Evolutionary conservation across 2,113 vertebrate species (phyloP).

Genomic region (Pseudonaja textilis): DNA sequence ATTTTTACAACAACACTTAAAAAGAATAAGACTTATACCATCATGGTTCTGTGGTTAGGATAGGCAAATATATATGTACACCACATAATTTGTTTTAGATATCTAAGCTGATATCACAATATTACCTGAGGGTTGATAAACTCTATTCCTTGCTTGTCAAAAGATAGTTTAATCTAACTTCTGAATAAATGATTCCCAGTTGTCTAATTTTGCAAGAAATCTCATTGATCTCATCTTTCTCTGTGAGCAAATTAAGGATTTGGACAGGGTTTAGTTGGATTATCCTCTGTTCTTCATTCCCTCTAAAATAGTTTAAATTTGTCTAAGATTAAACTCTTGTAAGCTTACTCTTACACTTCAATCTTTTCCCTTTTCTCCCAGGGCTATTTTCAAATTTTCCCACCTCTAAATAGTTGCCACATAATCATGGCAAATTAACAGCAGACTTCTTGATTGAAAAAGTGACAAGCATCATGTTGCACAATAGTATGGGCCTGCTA

Average conservation of each 20-base stretch:
- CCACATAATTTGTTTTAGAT: not conserved
- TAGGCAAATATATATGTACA: not conserved
- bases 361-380: not conserved
- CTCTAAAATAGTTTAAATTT: not conserved
- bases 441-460: rapidly evolving
- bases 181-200: not conserved
- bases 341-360: not conserved
- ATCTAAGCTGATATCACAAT: not conserved
- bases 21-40: not conserved
- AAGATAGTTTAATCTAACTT: not conserved
- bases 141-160: not conserved
- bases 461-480: rapidly evolving
- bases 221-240: not conserved
- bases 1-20: not conserved
- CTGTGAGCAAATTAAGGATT: not conserved
- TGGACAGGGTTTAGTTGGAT: not conserved
- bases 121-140: not conserved
- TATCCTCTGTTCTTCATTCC: not conserved
- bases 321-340: not conserved
- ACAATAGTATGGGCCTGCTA: rapidly evolving
- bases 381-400: not conserved
- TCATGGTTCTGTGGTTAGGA: not conserved
- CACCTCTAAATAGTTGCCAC: not conserved
- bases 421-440: not conserved
- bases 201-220: not conserved